Evolutionary conservation across 2,888 invertebrate genomes (phyloP).

Genomic region (Eurois occulta): DNA sequence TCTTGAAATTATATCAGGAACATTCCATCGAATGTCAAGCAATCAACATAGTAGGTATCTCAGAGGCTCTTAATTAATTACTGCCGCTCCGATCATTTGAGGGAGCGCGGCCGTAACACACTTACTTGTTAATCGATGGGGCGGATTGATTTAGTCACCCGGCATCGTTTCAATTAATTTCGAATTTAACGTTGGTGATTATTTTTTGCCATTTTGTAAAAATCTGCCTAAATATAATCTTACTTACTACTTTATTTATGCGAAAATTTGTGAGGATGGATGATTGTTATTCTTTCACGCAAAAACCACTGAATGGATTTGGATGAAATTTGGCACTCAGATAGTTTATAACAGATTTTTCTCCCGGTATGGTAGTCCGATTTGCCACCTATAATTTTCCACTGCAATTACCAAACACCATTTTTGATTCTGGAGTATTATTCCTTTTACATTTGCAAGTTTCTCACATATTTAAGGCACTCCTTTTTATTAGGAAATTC

Average conservation of each 20-base stretch:
- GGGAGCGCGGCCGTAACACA: constrained; percentile 32
- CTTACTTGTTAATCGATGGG: constrained; percentile 33
- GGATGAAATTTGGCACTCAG: neutral
- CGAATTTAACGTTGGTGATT: neutral
- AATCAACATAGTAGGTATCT: constrained; percentile 26
- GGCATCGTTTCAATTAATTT: constrained; percentile 11
- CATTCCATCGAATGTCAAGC: constrained; percentile 34
- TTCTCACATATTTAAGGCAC: neutral
- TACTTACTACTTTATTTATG: neutral
- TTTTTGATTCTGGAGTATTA: neutral
- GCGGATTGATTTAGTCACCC: constrained; percentile 31
- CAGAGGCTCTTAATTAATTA: constrained; percentile 47
- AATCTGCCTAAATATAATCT: neutral
- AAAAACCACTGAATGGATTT: neutral
- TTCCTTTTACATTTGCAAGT: neutral
- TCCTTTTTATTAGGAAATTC: neutral
- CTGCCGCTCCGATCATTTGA: constrained; percentile 31
- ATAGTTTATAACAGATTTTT: neutral
- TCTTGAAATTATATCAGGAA: constrained; percentile 18
- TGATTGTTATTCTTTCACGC: neutral
- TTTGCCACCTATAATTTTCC: no score
- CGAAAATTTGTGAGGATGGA: neutral
- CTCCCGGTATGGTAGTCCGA: no score
- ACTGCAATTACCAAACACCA: neutral
- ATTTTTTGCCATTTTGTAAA: neutral